Percentiles rank a stretch among this genome's conserved stretches.
Conservation (phyloP, 2,113 vertebrate genomes). For the Phainopepla nitens region DNA sequence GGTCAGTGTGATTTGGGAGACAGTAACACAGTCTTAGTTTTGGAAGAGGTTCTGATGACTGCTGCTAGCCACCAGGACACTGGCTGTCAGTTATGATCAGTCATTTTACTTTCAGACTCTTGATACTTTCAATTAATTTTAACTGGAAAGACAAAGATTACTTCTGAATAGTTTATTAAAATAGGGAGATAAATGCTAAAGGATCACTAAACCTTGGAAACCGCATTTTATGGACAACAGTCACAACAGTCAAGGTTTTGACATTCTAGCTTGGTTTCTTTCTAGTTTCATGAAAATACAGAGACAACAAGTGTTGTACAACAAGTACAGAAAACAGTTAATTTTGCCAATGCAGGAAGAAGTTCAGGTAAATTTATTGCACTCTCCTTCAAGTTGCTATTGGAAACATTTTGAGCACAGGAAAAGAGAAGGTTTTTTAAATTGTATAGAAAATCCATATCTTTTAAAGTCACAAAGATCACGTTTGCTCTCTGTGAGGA, state of each 20-base stretch:
- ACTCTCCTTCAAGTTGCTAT: background rate
- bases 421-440: background rate
- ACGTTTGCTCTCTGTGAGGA: background rate
- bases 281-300: background rate
- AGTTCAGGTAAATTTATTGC: background rate
- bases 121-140: background rate
- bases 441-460: background rate
- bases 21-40: rapidly evolving
- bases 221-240: background rate
- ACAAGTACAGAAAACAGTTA: background rate
- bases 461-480: background rate
- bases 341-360: background rate
- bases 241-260: background rate
- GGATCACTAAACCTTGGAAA: background rate
- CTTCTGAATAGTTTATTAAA: background rate
- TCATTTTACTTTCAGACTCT: background rate
- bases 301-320: background rate
- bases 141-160: background rate
- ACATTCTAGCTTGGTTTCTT: background rate
- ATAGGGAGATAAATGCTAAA: background rate
- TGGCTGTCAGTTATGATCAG: background rate
- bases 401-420: background rate
- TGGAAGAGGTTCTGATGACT: background rate
- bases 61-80: background rate
- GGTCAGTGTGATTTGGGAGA: background rate